phyloP scores from a whole-genome alignment of 2,797 vertebrate genomes.

The Champsocephalus esox region DNA sequence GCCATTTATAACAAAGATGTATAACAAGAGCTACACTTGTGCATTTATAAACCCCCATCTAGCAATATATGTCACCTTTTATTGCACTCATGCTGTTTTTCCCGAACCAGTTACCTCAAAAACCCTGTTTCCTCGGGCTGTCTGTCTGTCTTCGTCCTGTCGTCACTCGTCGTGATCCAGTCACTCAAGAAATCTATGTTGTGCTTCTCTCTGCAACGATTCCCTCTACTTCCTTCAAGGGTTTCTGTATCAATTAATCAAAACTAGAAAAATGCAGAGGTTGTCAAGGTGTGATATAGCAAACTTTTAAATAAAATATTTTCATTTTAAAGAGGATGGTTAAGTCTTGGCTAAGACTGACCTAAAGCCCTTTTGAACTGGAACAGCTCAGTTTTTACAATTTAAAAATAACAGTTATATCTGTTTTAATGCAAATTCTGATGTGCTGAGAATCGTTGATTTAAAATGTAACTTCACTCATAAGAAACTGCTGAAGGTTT shows the following conservation, averaged over 20 bases:
- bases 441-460: no score
- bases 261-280: not conserved
- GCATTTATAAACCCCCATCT: conserved; percentile 43
- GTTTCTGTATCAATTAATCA: conserved; percentile 19
- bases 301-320: conserved; percentile 2
- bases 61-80: conserved; percentile 37
- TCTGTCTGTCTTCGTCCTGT: conserved; percentile 1
- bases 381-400: not conserved
- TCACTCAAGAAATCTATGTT: conserved; percentile 9
- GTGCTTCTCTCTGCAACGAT: not conserved
- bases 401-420: no score
- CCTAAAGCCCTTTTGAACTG: not conserved
- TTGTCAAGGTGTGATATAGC: not conserved
- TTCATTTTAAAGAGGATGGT: not conserved
- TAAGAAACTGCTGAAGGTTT: not conserved
- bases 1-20: conserved; percentile 48
- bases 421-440: no score
- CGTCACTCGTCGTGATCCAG: not conserved
- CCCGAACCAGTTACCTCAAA: conserved; percentile 10
- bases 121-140: conserved; percentile 14
- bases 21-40: conserved; percentile 30
- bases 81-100: conserved; percentile 30
- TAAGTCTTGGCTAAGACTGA: not conserved
- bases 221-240: not conserved
- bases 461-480: not conserved